Percentiles rank a stretch among this genome's conserved stretches.
These are phyloP conservation scores for Myioborus miniatus DNA, from an alignment of 2,797 vertebrate genomes.

Conservation along the genomic window DNA sequence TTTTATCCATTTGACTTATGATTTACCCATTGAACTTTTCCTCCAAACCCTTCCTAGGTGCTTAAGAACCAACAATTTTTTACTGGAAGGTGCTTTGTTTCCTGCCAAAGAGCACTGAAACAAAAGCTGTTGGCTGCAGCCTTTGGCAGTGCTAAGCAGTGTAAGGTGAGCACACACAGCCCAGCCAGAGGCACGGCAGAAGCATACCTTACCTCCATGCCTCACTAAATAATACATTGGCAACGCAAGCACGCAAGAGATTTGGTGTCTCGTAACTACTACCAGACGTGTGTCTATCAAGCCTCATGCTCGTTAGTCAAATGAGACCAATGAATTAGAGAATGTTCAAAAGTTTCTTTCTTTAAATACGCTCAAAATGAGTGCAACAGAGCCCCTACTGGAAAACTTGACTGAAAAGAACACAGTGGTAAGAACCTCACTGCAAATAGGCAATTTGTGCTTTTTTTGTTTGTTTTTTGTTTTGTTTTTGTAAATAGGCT, in stretches of 20 bases:
- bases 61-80: neutral
- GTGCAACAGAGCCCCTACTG: constrained; percentile 41
- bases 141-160: constrained; percentile 60
- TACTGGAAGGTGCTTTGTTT: constrained; percentile 50
- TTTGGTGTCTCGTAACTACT: constrained; percentile 79
- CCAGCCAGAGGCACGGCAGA: constrained; percentile 59
- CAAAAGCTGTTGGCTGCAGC: constrained; percentile 66
- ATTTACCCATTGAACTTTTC: neutral
- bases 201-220: constrained; percentile 62
- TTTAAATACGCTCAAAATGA: constrained; percentile 59
- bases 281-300: constrained; percentile 73
- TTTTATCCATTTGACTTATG: neutral
- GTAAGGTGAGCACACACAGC: constrained; percentile 76
- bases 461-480: neutral
- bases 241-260: constrained; percentile 73
- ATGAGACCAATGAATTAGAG: constrained; percentile 71
- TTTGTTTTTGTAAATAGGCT: neutral
- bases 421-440: constrained; percentile 74
- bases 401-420: constrained; percentile 67
- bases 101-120: constrained; percentile 65
- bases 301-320: constrained; percentile 75
- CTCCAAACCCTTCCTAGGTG: neutral
- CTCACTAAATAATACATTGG: constrained; percentile 83
- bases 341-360: constrained; percentile 68
- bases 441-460: constrained; percentile 40